Base-by-base conservation (phyloP, 2,888 invertebrate species). In the Gisinianus flammeolus region DNA sequence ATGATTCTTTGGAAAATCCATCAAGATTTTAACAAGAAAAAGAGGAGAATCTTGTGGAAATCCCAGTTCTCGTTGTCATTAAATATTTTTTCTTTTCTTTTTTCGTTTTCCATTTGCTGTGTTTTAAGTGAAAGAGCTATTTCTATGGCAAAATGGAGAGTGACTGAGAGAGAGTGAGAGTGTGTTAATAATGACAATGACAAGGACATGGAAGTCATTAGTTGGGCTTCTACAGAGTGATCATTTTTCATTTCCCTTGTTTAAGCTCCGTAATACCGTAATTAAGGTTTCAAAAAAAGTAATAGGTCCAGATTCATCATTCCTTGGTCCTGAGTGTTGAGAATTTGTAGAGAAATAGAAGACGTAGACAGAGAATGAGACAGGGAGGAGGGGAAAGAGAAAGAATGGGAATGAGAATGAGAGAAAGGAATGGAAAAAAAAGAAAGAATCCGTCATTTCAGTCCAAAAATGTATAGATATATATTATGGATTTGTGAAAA, bases 231-330 rank as follows among this genome's bases (percentile, higher is more conserved):
- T 16, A 62, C 24, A 62, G 22, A 62, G 24, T 26, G 62, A 26
- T 62, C 62, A 62, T 62, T 62, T 62, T 62, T 62, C 44, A 44
- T 44, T 44, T 44, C 8, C 44, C 62, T 62, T 62, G 62, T 26
- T 62, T 26, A 62, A 62, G 62, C 62, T 62, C 26, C 62, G 26
- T 62, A 22, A 62, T 62, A 28, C 26, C 62, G 10, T 62, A 62
- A 62, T 62, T 62, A 62, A 62, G 28, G 28, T 26, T 62, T 24
- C 24, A 62, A 28, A 62, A 26, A 26, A 12, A 16, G 62, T 62
- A 3, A 12, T 12, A 8, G 2, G 62, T 16, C 28, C 12, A 26
- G 62, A 62, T 10, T 5, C 24, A 10, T 24, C 8, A n/a, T 10
- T 56, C 56, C 56, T 5, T 4, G 19, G 8, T 62, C 24, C 8